These are phyloP conservation scores for Panopea generosa DNA, from an alignment of 2,888 invertebrate species.

Conservation along the genomic window DNA sequence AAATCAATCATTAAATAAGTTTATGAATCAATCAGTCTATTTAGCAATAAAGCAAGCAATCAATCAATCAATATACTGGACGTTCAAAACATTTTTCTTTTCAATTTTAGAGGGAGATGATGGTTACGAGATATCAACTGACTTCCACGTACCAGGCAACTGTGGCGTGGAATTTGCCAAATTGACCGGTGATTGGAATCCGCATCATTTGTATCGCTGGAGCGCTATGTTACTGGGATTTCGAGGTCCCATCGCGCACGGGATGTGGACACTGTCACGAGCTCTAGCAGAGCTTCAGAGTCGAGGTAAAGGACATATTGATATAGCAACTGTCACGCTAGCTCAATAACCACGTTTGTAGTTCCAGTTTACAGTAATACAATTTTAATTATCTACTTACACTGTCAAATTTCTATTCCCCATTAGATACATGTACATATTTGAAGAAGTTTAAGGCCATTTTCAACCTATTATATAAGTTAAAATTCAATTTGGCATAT, in stretches of 20 bases:
- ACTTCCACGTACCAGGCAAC: constrained; percentile 58
- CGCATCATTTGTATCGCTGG: constrained; percentile 72
- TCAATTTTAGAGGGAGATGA: neutral
- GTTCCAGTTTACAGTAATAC: too few species aligned
- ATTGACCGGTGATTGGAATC: constrained; percentile 73
- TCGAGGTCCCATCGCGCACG: constrained; percentile 73
- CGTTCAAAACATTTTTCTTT: neutral
- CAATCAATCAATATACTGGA: too few species aligned
- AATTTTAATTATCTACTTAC: too few species aligned
- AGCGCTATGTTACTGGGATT: constrained; percentile 72
- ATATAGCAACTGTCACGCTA: too few species aligned
- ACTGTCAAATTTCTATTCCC: too few species aligned
- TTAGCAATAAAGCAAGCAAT: too few species aligned
- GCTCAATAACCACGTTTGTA: too few species aligned
- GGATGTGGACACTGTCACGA: constrained; percentile 73
- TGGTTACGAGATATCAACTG: constrained; percentile 14
- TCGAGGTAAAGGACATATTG: constrained; percentile 10
- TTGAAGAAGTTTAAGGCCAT: too few species aligned
- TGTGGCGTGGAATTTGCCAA: constrained; percentile 70
- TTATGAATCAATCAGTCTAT: too few species aligned
- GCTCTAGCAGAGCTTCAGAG: constrained; percentile 33
- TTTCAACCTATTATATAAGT: too few species aligned
- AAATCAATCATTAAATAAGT: neutral
- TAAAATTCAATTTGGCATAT: too few species aligned
- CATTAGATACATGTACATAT: too few species aligned